Percentiles rank a stretch among this genome's conserved stretches.
These are phyloP conservation scores for Calyptommatus sinebrachiatus DNA, from an alignment of 2,113 vertebrate genomes.

Conservation along the genomic window DNA sequence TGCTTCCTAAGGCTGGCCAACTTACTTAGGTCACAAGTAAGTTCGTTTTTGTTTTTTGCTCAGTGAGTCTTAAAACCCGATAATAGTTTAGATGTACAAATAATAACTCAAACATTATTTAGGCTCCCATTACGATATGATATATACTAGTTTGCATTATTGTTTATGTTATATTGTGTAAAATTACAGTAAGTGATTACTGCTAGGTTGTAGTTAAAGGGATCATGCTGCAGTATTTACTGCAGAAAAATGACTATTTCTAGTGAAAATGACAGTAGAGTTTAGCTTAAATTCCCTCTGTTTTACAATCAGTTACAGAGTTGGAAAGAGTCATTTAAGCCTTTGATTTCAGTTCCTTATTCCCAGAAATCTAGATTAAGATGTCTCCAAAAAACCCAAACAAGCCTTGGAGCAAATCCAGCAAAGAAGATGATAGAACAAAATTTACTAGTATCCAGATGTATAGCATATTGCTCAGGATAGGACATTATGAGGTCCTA, in stretches of 20 bases:
- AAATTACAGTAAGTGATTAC: neutral
- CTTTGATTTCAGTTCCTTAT: too few relatives aligned
- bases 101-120: conserved; percentile 19
- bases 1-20: neutral
- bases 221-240: neutral
- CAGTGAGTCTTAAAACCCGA: conserved; percentile 6
- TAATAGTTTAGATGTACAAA: conserved; percentile 10
- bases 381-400: too few relatives aligned
- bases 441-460: neutral
- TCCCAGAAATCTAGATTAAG: too few relatives aligned
- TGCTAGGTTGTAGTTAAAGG: neutral
- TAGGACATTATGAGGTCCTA: neutral
- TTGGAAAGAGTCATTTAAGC: too few relatives aligned
- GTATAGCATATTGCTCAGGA: neutral
- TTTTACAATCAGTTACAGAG: too few relatives aligned
- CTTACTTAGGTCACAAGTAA: neutral
- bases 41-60: neutral
- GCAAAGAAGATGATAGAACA: too few relatives aligned
- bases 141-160: neutral
- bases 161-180: neutral
- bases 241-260: neutral
- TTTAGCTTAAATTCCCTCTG: neutral
- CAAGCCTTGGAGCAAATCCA: too few relatives aligned
- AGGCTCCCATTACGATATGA: neutral
- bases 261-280: neutral